Base-by-base conservation (phyloP, 2,888 invertebrate species). In the Philhelius pedissequus region DNA sequence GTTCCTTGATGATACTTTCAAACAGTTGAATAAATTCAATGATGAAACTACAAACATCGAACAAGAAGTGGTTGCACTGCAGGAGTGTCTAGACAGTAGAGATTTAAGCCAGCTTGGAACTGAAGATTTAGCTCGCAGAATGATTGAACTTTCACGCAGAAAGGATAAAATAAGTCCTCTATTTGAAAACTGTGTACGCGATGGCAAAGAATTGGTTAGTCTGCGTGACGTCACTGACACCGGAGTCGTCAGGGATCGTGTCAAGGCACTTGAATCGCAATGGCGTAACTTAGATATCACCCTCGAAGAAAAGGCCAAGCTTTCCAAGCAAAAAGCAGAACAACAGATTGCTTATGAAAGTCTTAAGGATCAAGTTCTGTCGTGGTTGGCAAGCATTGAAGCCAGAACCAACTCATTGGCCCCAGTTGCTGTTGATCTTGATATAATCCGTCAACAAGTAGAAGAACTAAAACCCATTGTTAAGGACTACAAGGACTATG, bases 171-270 rank as follows among this genome's bases (percentile, higher is more conserved):
- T 95, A 88, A 93, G 94, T 87, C 93, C 94, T 3, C 92, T 95
- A 30, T 95, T 96, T 83, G 97, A 97, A 86, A 95, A 96, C 86
- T 95, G 96, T 83, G 93, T 97, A 8, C 93, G 94, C n/a, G 94
- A 94, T 86, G 97, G 97, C 69, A 97, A 96, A 89, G 95, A 94
- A 68, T 92, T 98, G 73, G 94, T 97, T 64, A 92, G 95, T 9
- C 95, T 96, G 92, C 96, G 97, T 87, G 97, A 98, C 89, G 96
- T 97, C 54, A 97, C 97, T 0, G 98, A 98, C 89, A 96, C 96
- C 0, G 95, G 95, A 43, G 94, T 94, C 2, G 94, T 97, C 11
- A 93, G 97, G 35, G 98, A 98, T 90, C 95, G 95, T 87, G 95
- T 98, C 89, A 97, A 97, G 92, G 94, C 95, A 3, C 92, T 98